Percentiles rank a stretch among this genome's conserved stretches.
phyloP scores from a whole-genome alignment of 2,888 invertebrate genomes.

The Timema podura region DNA sequence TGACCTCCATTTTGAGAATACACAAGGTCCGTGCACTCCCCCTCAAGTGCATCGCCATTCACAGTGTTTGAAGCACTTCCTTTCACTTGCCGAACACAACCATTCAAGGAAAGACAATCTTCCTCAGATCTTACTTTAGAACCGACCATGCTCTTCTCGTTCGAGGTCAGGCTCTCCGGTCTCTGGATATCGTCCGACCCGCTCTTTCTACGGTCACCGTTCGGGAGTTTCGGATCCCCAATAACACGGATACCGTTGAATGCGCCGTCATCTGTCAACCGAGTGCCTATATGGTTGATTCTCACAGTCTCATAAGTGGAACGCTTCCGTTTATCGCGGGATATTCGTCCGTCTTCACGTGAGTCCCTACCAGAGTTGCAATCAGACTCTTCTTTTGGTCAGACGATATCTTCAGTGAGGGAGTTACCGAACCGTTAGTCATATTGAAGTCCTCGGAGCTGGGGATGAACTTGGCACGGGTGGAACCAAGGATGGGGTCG shows the following conservation, averaged over 20 bases:
- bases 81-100: too few relatives aligned
- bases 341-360: not conserved
- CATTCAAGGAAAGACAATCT: too few relatives aligned
- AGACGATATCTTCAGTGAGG: too few relatives aligned
- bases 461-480: not conserved
- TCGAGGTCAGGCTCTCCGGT: not conserved
- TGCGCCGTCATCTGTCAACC: not conserved
- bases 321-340: constrained; percentile 10
- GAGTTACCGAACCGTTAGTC: not conserved
- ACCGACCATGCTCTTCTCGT: too few relatives aligned
- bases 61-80: too few relatives aligned
- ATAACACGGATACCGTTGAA: not conserved
- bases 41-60: too few relatives aligned
- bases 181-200: not conserved
- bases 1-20: too few relatives aligned
- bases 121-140: too few relatives aligned
- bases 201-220: not conserved
- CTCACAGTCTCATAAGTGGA: constrained; percentile 2
- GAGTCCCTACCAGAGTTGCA: constrained; percentile 1
- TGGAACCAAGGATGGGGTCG: not conserved
- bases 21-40: too few relatives aligned
- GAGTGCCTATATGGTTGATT: constrained; percentile 11
- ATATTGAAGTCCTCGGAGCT: constrained; percentile 5
- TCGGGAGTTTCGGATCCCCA: too few relatives aligned
- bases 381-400: constrained; percentile 11